A percentile compares a stretch with the other conserved stretches of the same genome.
phyloP scores from a whole-genome alignment of 2,888 invertebrate species.

The Adelognathus sp. region DNA sequence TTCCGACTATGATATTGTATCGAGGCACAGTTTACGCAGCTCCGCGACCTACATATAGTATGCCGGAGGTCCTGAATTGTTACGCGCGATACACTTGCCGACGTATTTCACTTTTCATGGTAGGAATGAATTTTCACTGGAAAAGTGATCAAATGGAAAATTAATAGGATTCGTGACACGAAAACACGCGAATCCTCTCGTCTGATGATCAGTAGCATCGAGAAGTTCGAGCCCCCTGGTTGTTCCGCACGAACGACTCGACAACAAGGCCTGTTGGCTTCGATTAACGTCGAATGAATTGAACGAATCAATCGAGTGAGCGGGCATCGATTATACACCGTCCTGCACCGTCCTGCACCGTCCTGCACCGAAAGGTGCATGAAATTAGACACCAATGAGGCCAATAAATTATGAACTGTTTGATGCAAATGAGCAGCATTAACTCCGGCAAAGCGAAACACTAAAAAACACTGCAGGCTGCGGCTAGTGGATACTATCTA shows the following conservation, averaged over 20 bases:
- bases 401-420: not conserved
- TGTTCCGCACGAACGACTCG: slow-evolving; percentile 23
- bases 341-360: too few relatives aligned
- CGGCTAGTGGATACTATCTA: not conserved
- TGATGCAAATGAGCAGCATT: not conserved
- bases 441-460: not conserved
- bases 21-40: not conserved
- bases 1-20: slow-evolving; percentile 16
- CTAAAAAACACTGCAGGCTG: not conserved
- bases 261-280: slow-evolving; percentile 2
- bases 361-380: slow-evolving; percentile 1
- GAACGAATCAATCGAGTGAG: slow-evolving; percentile 36
- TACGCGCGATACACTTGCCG: not conserved
- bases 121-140: not conserved
- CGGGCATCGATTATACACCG: slow-evolving; percentile 12
- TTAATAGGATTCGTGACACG: not conserved
- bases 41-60: slow-evolving; percentile 2
- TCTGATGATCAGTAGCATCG: not conserved
- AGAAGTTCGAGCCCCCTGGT: not conserved
- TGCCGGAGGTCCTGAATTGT: not conserved
- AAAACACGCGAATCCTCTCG: slow-evolving; percentile 7
- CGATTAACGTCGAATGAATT: slow-evolving; percentile 35
- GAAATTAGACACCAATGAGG: not conserved
- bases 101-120: not conserved
- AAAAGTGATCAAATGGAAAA: not conserved